Evolutionary conservation across 2,797 vertebrate species (phyloP).

Genomic region (Rhabdophis nuchalis): DNA sequence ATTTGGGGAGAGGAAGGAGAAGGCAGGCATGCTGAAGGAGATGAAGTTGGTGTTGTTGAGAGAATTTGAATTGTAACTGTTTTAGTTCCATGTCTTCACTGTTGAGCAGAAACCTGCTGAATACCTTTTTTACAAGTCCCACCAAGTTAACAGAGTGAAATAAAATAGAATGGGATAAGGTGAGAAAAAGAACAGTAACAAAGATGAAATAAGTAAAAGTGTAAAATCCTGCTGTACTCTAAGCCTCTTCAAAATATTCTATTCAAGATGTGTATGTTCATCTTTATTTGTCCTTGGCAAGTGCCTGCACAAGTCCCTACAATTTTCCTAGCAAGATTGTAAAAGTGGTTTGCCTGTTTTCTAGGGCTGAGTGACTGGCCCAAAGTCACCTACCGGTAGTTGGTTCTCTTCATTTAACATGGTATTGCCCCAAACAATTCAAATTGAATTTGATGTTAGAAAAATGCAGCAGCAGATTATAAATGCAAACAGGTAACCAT

Average conservation of each 20-base stretch:
- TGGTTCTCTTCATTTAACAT: not conserved
- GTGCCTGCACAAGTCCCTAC: not conserved
- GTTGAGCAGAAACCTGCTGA: not conserved
- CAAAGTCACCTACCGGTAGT: not conserved
- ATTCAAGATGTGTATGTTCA: not conserved
- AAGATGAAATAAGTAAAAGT: not conserved
- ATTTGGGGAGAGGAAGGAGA: not conserved
- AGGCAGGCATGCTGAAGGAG: not conserved
- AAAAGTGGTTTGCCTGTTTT: not conserved
- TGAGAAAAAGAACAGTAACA: not conserved
- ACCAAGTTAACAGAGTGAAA: not conserved
- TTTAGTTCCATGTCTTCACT: not conserved
- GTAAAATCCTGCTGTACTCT: not conserved
- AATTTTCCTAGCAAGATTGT: not conserved
- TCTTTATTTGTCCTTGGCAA: not conserved
- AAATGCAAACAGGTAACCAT: not conserved
- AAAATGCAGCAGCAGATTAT: not conserved
- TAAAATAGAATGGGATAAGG: not conserved
- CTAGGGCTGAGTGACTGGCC: not conserved
- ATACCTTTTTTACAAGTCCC: not conserved
- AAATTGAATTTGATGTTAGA: not conserved
- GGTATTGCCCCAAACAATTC: not conserved
- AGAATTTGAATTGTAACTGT: not conserved
- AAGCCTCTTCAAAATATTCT: not conserved
- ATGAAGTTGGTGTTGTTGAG: not conserved